Base-by-base conservation (phyloP, 1,140 invertebrate genomes). In the Diabrotica virgifera region DNA sequence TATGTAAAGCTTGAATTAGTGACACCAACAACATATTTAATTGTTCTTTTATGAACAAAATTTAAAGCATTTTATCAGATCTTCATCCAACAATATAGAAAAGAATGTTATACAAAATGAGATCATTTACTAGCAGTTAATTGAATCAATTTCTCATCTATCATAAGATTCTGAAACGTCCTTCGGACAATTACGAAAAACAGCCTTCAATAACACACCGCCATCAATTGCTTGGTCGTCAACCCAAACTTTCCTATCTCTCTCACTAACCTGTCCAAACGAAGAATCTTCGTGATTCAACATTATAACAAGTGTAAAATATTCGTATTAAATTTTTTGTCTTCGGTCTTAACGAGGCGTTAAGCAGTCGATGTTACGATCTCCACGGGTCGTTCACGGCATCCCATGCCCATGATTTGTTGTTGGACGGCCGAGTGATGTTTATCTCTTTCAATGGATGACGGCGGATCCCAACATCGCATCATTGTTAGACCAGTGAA, bases 221-320 rank as follows among this genome's bases (percentile, higher is more conserved):
- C 40, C 40, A 46, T 46, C 40, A n/a, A 46, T 46, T 46, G 40
- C 40, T 46, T 46, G 40, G 40, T 46, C 40, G 40, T 46, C 40
- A 46, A 46, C 40, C 40, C n/a, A n/a, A 46, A 46, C n/a, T 10
- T 46, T 46, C n/a, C 40, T n/a, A 46, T 46, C 40, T 46, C 40
- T 46, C 40, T 46, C 40, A 46, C 40, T n/a, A 36, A 57, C 24
- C 36, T 57, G 36, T 52, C 59, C 59, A 60, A 38, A 51, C 24
- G 13, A 52, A n/a, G 59, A 38, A 57, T 51, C 36, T 8, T 46
- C 59, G 50, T 60, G 59, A 60, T 52, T 60, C 59, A 13, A 60
- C 59, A 60, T 56, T 56, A 65, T 65, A 65, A 62, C 65, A 59
- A 66, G 65, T 66, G 65, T 63, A 66, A 66, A 66, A 63, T 66